Evolutionary conservation across 2,113 vertebrate genomes (phyloP), one percentile per base, ranked within the genome.

Genomic region (zebrafish (Danio rerio)): DNA sequence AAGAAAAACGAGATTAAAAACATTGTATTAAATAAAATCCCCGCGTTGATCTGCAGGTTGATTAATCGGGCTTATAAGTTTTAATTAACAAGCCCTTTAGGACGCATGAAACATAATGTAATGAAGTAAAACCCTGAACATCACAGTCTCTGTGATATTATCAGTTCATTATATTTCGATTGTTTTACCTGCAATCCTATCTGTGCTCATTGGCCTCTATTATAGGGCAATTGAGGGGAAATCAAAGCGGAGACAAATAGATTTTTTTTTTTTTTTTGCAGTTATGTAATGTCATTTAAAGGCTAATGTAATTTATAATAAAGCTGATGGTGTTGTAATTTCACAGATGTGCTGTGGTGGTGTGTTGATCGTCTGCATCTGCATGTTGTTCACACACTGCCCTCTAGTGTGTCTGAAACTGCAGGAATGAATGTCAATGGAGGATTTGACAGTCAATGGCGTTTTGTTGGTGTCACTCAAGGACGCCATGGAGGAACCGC

Each of bases 351-450:
- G 66, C 78, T 71, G 59, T 61, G 55, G 76, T 66, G 61, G 52
- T 55, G 63, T 55, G 43, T 82, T 80, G 1, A 52, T 70, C 40
- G 9, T 66, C 52, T 10, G 10, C 47, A 5, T 12, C 10, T 68
- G 7, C 47, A 53, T 12, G 42, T 87, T 78, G 83, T 78, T 75
- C 43, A 70, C 70, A 87, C 84, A 85, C 73, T 83, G 86, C 86
- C 86, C 86, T 85, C 86, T 85, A 85, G 86, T 85, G 86, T 79
- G 72, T 85, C 81, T 83, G 66, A 68, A 72, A 12, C 50, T 18
- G n/a, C 6, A 42, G 43, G 11, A 58, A 43, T 42, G 78, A 73
- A 72, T 80, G 62, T 56, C 47, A 43, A 75, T 45, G 72, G 55
- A 61, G 4, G 31, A 18, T 49, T 80, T 81, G 71, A 53, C 72